These are phyloP conservation scores for Heterotis niloticus DNA, from an alignment of 2,113 vertebrate genomes.

Conservation along the genomic window DNA sequence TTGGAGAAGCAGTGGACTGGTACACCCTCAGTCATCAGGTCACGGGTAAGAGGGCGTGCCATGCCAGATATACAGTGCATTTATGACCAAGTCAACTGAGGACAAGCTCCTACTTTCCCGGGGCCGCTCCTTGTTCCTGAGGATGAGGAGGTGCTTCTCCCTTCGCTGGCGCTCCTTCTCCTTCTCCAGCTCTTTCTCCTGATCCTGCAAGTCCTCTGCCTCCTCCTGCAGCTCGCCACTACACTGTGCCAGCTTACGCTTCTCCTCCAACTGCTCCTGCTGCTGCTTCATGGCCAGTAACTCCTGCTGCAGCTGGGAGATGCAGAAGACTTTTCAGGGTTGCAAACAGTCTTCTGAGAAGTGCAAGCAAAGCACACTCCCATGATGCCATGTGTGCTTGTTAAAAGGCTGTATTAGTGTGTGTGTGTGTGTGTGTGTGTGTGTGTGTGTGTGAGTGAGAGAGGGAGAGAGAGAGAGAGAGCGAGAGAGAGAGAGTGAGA, in stretches of 20 bases:
- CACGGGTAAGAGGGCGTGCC: too few relatives aligned
- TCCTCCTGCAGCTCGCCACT: slow-evolving; percentile 55
- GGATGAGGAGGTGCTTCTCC: slow-evolving; percentile 84
- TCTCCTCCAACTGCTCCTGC: slow-evolving; percentile 94
- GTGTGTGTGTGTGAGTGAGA: too few relatives aligned
- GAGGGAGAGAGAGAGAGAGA: too few relatives aligned
- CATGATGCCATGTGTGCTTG: too few relatives aligned
- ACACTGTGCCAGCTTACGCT: slow-evolving; percentile 90
- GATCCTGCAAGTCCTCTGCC: neutral
- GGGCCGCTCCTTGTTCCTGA: slow-evolving; percentile 87
- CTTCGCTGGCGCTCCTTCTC: slow-evolving; percentile 86
- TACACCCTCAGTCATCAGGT: too few relatives aligned
- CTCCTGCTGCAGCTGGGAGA: slow-evolving; percentile 94
- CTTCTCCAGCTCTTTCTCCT: slow-evolving; percentile 63
- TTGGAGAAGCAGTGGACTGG: neutral
- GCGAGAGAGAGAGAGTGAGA: too few relatives aligned
- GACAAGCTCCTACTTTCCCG: slow-evolving; percentile 86
- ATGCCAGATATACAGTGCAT: neutral
- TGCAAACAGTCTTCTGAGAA: neutral
- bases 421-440: too few relatives aligned
- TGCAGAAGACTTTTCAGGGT: slow-evolving; percentile 11
- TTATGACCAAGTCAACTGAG: neutral
- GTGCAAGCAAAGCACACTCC: slow-evolving; percentile 25
- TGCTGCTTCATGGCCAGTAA: slow-evolving; percentile 83
- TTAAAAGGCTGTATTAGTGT: too few relatives aligned